Conservation (phyloP, 2,797 vertebrate species). For the Amblyopsis hoosieri region DNA sequence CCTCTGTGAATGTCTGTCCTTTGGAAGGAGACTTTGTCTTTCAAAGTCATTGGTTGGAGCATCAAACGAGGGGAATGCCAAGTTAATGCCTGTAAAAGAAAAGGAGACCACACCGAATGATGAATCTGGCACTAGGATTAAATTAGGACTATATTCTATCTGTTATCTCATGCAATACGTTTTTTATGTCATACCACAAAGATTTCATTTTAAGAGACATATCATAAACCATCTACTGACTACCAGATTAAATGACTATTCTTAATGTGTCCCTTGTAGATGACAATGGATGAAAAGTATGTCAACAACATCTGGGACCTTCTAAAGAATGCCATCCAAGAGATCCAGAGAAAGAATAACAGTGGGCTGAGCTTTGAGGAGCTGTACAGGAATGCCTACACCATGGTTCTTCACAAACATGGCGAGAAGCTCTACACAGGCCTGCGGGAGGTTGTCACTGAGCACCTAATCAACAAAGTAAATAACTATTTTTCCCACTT, state of each 20-base stretch:
- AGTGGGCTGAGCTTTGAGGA: constrained; percentile 98
- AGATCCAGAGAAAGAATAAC: constrained; percentile 99
- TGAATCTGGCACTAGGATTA: too few relatives aligned
- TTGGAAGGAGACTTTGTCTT: too few relatives aligned
- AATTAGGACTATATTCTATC: too few relatives aligned
- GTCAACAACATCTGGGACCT: constrained; percentile 99
- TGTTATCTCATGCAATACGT: too few relatives aligned
- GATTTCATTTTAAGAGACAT: neutral
- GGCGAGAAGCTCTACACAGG: constrained; percentile 98
- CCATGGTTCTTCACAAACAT: constrained; percentile 98
- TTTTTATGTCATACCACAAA: neutral
- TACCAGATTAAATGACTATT: neutral
- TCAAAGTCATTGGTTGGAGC: too few relatives aligned
- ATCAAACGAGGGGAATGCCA: too few relatives aligned
- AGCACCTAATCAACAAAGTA: constrained; percentile 99
- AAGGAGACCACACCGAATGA: too few relatives aligned
- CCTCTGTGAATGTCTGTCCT: too few relatives aligned
- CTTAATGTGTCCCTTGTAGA: constrained; percentile 68
- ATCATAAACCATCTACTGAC: neutral
- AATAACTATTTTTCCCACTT: constrained; percentile 18
- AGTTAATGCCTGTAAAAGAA: too few relatives aligned
- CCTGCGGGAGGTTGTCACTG: constrained; percentile 96
- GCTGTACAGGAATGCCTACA: constrained; percentile 98
- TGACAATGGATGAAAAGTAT: constrained; percentile 99
- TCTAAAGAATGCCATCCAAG: constrained; percentile 98